Conservation (phyloP, 2,113 vertebrate species). For the Stictonetta naevosa region DNA sequence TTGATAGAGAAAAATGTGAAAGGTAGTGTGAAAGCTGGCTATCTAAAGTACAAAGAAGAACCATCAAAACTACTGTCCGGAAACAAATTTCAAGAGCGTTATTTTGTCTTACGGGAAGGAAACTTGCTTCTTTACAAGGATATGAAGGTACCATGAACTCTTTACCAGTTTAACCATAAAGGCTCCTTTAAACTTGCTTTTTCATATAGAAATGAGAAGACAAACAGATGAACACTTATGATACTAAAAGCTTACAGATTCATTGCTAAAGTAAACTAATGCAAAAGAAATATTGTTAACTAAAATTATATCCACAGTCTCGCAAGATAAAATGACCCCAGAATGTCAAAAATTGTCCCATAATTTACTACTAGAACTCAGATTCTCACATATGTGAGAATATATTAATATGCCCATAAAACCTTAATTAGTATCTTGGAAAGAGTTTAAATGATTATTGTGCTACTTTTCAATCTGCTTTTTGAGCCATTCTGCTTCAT, state of each 20-base stretch:
- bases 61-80: slow-evolving; percentile 91
- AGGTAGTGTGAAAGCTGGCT: slow-evolving; percentile 78
- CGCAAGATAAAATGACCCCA: slow-evolving; percentile 28
- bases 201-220: background rate
- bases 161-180: background rate
- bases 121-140: slow-evolving; percentile 92
- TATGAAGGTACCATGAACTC: slow-evolving; percentile 82
- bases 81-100: slow-evolving; percentile 94
- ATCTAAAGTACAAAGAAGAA: slow-evolving; percentile 90
- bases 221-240: background rate
- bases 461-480: background rate
- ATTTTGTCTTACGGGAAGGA: slow-evolving; percentile 83
- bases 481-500: background rate
- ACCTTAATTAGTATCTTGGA: slow-evolving; percentile 47
- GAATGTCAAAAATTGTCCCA: slow-evolving; percentile 63
- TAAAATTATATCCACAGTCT: no score
- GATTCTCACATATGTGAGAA: slow-evolving; percentile 65
- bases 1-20: slow-evolving; percentile 71
- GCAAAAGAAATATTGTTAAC: background rate
- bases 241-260: background rate
- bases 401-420: slow-evolving; percentile 21
- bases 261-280: background rate
- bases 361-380: slow-evolving; percentile 72
- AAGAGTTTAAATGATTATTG: background rate
- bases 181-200: background rate